Base-by-base conservation (phyloP, 2,797 vertebrate species). In the Lophotriccus pileatus region DNA sequence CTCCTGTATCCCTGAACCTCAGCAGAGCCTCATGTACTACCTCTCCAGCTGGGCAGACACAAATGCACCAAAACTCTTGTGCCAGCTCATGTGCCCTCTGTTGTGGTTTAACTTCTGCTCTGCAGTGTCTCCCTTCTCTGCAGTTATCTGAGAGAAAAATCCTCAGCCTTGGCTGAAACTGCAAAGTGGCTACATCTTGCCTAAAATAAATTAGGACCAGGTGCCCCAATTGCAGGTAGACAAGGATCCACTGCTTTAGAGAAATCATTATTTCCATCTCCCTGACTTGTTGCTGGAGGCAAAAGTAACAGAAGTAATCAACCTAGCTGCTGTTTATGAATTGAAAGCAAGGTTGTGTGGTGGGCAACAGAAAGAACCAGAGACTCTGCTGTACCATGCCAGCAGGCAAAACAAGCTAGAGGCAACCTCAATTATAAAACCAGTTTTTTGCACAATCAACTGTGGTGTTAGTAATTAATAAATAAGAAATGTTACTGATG, bases 251-350 rank as follows among this genome's bases (percentile, higher is more conserved):
- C 18, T 87, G 46, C 66, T 84, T 94, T 64, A 85, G 23, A 89
- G 39, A 90, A 83, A 75, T 9, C 24, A 85, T 85, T 68, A 83
- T 68, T 84, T 87, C 37, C 37, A 77, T 55, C 27, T 92, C 49
- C 16, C 34, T 16, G 39, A 64, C 28, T 93, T 28, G 50, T 46
- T 67, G 68, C 53, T 89, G 39, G 50, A 94, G 25, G 59, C 62
- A 87, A 80, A 72, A 91, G 37, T 91, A 84, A 93, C 52, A 66
- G 73, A 79, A 63, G 46, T 39, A 49, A 94, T 91, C 46, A 39
- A 77, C 43, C 66, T 84, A 67, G 44, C 28, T 60, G 30, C 73
- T 89, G 37, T 63, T 84, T 86, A 88, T 69, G 28, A 69, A 72
- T 36, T 80, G 41, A 87, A 87, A 92, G 43, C 44, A 70, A 91